These are phyloP conservation scores for Chionodraco myersi DNA, from an alignment of 2,113 vertebrate species.

Conservation along the genomic window DNA sequence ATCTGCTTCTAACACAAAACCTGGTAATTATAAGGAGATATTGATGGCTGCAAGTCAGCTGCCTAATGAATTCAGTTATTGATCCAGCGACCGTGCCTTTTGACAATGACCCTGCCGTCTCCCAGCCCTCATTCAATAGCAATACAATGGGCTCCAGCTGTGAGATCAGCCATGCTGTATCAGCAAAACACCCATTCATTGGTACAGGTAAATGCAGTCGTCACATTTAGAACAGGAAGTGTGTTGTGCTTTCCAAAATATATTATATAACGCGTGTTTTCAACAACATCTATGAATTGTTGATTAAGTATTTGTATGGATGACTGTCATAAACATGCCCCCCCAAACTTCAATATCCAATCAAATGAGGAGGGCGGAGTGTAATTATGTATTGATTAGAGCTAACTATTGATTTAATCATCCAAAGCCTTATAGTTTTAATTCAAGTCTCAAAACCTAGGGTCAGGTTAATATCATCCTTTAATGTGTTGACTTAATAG, in stretches of 20 bases:
- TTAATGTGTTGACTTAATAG: conserved; percentile 45
- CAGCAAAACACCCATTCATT: conserved; percentile 53
- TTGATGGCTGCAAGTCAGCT: conserved; percentile 77
- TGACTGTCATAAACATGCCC: conserved; percentile 38
- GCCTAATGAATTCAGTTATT: conserved; percentile 83
- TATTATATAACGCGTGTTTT: neutral
- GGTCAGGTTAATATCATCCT: conserved; percentile 30
- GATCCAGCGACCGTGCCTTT: conserved; percentile 76
- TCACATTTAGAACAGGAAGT: conserved; percentile 19
- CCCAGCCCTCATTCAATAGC: conserved; percentile 66
- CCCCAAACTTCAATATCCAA: conserved; percentile 60
- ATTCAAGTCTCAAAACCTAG: conserved; percentile 49
- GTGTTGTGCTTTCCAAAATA: neutral
- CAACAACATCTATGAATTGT: neutral
- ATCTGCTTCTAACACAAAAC: conserved; percentile 68
- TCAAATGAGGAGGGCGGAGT: conserved; percentile 61
- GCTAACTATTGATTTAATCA: conserved; percentile 73
- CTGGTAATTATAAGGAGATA: conserved; percentile 77
- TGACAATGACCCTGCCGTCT: conserved; percentile 76
- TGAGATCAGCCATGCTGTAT: conserved; percentile 66
- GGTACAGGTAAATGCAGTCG: conserved; percentile 41
- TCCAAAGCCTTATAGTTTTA: conserved; percentile 54
- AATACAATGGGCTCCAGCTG: conserved; percentile 79
- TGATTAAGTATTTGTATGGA: conserved; percentile 43
- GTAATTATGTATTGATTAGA: conserved; percentile 81